Conservation (phyloP, 2,888 invertebrate genomes). For the Syrista parreyssii region DNA sequence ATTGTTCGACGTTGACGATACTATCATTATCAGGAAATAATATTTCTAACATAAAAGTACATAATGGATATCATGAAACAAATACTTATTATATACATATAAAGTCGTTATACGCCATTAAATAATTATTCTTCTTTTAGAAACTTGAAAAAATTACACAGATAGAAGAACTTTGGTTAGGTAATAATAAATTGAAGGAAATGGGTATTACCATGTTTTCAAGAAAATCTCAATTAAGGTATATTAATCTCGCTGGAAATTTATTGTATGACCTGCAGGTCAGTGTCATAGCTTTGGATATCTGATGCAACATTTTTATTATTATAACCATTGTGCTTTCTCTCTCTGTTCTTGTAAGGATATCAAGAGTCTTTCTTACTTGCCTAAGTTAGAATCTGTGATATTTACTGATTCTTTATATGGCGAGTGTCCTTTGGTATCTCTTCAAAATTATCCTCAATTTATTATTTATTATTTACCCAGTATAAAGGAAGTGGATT, state of each 20-base stretch:
- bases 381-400: slow-evolving; percentile 32
- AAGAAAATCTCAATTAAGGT: slow-evolving; percentile 25
- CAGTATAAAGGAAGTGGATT: slow-evolving; percentile 35
- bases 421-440: slow-evolving; percentile 39
- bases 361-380: not conserved
- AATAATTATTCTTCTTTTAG: slow-evolving; percentile 19
- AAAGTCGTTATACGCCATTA: not conserved
- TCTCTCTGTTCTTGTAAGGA: not conserved
- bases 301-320: not conserved
- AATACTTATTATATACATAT: not conserved
- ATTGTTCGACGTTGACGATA: slow-evolving; percentile 22
- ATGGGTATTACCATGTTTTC: slow-evolving; percentile 28
- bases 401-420: slow-evolving; percentile 40
- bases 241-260: slow-evolving; percentile 42
- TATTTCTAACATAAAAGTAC: slow-evolving; percentile 30
- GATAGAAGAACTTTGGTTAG: slow-evolving; percentile 37
- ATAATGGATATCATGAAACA: not conserved
- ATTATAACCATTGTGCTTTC: not conserved
- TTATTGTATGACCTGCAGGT: slow-evolving; percentile 32
- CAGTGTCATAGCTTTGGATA: not conserved
- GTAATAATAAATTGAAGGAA: slow-evolving; percentile 35
- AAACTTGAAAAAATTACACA: slow-evolving; percentile 25
- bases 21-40: slow-evolving; percentile 40
- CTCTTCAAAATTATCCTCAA: slow-evolving; percentile 39
- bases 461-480: slow-evolving; percentile 32